phyloP scores from a whole-genome alignment of 2,113 vertebrate genomes.

The Pachycephala philippinensis region DNA sequence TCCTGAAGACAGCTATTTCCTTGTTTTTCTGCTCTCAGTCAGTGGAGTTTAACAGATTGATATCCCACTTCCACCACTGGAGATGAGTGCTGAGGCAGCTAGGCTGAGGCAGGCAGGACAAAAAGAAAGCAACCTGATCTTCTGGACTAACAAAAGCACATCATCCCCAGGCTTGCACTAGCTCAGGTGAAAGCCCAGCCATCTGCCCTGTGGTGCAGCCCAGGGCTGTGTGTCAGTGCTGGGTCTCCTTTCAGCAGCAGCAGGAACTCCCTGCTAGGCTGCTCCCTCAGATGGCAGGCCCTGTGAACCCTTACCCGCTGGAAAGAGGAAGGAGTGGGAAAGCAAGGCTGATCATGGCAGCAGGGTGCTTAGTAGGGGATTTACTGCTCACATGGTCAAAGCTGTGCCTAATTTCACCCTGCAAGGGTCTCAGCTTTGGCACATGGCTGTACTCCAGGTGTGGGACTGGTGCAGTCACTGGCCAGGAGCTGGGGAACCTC shows the following conservation, averaged over 20 bases:
- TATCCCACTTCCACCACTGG: neutral
- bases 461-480: accelerated
- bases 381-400: neutral
- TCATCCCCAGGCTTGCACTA: neutral
- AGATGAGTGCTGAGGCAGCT: neutral
- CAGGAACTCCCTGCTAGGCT: neutral
- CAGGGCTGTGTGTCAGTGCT: accelerated
- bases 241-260: neutral
- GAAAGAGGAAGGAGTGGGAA: neutral
- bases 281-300: accelerated
- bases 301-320: accelerated
- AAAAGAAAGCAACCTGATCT: accelerated
- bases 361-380: accelerated
- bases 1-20: neutral
- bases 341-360: neutral
- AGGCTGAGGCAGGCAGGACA: neutral
- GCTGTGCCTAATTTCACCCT: neutral
- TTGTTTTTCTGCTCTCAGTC: neutral
- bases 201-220: neutral
- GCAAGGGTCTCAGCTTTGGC: neutral
- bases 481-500: neutral
- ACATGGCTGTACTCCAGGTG: neutral
- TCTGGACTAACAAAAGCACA: neutral
- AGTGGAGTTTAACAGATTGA: neutral
- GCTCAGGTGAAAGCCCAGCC: neutral